A percentile compares a stretch with the other conserved stretches of the same genome.
These are phyloP conservation scores for Idaea biselata DNA, from an alignment of 2,888 invertebrate genomes.

Conservation along the genomic window DNA sequence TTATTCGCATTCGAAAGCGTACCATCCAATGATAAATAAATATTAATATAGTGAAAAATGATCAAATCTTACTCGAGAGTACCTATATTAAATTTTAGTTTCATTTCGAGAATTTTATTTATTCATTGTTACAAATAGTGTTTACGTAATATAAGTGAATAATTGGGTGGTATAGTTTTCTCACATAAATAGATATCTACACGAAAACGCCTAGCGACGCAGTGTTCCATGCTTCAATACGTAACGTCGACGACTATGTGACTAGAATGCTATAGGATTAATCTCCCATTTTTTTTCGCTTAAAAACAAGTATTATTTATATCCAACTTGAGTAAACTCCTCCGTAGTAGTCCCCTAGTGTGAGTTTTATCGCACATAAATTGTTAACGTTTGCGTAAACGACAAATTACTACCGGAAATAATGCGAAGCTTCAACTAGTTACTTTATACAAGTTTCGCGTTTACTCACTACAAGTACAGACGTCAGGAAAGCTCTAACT, in stretches of 20 bases:
- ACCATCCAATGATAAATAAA: constrained; percentile 45
- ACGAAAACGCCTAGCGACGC: constrained; percentile 1
- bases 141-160: constrained; percentile 47
- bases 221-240: constrained; percentile 26
- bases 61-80: constrained; percentile 65
- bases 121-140: constrained; percentile 62
- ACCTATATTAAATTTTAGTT: constrained; percentile 59
- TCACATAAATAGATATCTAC: constrained; percentile 21
- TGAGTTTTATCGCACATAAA: too few species aligned
- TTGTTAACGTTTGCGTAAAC: too few species aligned
- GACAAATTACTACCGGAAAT: too few species aligned
- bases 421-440: too few species aligned
- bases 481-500: too few species aligned
- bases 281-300: neutral
- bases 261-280: neutral
- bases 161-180: constrained; percentile 51
- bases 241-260: constrained; percentile 31
- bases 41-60: constrained; percentile 50
- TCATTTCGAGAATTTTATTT: constrained; percentile 67
- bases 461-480: too few species aligned
- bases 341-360: too few species aligned
- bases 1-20: constrained; percentile 53
- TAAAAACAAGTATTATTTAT: too few species aligned
- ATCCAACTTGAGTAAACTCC: too few species aligned
- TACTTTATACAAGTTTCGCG: too few species aligned